Percentiles rank a stretch among this genome's conserved stretches.
phyloP scores from a whole-genome alignment of 1,140 invertebrate genomes.

The Babylonia areolata region DNA sequence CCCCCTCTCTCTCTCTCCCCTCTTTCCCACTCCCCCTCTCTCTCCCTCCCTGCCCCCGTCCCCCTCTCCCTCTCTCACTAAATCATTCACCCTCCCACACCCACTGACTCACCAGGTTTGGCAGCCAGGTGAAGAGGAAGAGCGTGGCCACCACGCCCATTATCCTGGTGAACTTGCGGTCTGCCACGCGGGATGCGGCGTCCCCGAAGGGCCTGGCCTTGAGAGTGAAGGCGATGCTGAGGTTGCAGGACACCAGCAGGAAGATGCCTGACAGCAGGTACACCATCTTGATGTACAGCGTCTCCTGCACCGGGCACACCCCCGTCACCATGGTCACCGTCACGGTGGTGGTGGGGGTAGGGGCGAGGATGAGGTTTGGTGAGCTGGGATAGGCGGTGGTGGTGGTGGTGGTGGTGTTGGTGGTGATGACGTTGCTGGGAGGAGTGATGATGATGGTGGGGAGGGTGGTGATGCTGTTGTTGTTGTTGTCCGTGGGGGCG shows the following conservation, averaged over 20 bases:
- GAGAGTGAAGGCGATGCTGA: slow-evolving; percentile 41
- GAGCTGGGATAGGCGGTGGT: neutral
- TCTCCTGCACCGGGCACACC: neutral
- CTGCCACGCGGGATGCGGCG: slow-evolving; percentile 16
- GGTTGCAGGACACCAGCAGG: slow-evolving; percentile 17
- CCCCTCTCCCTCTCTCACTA: slow-evolving; percentile 14
- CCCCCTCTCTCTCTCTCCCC: slow-evolving; percentile 2
- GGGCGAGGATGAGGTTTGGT: neutral
- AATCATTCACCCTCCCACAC: neutral
- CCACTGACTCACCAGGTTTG: slow-evolving; percentile 37
- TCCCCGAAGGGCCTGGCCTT: slow-evolving; percentile 18
- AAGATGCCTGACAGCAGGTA: slow-evolving; percentile 27
- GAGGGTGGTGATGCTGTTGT: slow-evolving; percentile 11
- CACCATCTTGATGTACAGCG: slow-evolving; percentile 22
- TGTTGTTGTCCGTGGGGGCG: neutral
- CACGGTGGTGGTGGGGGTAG: neutral
- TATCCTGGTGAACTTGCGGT: slow-evolving; percentile 38
- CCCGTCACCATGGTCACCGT: too few relatives aligned
- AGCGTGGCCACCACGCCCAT: slow-evolving; percentile 38
- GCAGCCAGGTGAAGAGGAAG: slow-evolving; percentile 44
- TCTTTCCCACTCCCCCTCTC: neutral
- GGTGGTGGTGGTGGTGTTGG: neutral
- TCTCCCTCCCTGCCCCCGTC: neutral
- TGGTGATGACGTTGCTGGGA: neutral
- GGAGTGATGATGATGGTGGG: neutral